Evolutionary conservation across 2,113 vertebrate genomes (phyloP).

Genomic region (Oxyura jamaicensis): DNA sequence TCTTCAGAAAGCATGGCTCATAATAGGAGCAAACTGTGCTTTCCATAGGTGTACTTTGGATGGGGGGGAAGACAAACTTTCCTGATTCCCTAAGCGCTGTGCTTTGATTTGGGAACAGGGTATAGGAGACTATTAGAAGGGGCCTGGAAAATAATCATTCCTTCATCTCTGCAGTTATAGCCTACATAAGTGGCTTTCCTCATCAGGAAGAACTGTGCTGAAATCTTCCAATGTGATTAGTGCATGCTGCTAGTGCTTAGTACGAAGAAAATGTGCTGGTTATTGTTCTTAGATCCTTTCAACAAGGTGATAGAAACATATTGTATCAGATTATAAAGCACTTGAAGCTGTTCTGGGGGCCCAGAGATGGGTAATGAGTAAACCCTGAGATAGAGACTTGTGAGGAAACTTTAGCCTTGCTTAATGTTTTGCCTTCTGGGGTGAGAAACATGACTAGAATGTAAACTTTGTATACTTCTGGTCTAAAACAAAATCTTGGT

Average conservation of each 20-base stretch:
- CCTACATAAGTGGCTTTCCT: not conserved
- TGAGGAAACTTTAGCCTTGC: not conserved
- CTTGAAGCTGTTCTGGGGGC: accelerated
- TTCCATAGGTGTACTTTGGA: not conserved
- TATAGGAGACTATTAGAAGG: not conserved
- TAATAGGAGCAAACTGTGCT: not conserved
- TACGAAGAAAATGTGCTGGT: not conserved
- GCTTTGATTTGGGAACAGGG: not conserved
- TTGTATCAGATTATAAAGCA: not conserved
- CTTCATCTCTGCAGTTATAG: too few relatives aligned
- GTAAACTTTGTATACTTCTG: accelerated
- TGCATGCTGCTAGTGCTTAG: not conserved
- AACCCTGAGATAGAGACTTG: not conserved
- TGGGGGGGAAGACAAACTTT: not conserved
- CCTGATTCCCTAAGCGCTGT: not conserved
- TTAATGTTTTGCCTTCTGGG: not conserved
- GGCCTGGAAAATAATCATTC: not conserved
- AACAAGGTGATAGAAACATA: not conserved
- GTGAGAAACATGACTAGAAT: not conserved
- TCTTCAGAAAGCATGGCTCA: not conserved
- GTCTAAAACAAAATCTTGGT: not conserved
- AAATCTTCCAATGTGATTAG: not conserved
- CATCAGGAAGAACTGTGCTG: not conserved
- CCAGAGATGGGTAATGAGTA: accelerated
- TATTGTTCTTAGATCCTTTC: not conserved